Evolutionary conservation across 2,888 invertebrate genomes (phyloP).

Genomic region (Netelia virgata): DNA sequence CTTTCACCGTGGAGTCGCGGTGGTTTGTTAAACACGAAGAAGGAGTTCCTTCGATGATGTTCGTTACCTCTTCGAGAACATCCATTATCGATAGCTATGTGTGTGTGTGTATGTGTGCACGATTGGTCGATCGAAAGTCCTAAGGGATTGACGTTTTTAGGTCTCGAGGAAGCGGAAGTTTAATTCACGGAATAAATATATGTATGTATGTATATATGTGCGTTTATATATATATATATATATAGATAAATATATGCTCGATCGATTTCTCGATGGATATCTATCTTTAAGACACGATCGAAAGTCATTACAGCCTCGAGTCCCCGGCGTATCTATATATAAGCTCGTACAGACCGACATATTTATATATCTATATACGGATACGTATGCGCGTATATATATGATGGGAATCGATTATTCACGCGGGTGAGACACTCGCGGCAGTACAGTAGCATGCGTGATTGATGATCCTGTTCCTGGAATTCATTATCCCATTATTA

Average conservation of each 20-base stretch:
- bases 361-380: not conserved
- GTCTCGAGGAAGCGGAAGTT: slow-evolving; percentile 66
- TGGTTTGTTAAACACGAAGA: not conserved
- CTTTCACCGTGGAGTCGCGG: not conserved
- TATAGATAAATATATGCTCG: not conserved
- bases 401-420: slow-evolving; percentile 66
- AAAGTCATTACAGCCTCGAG: slow-evolving; percentile 19
- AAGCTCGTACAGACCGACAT: not conserved
- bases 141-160: slow-evolving; percentile 72
- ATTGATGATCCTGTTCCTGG: slow-evolving; percentile 66
- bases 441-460: slow-evolving; percentile 58
- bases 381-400: slow-evolving; percentile 9
- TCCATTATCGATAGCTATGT: slow-evolving; percentile 2
- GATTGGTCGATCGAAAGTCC: slow-evolving; percentile 52
- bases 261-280: slow-evolving; percentile 49
- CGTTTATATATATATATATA: not conserved
- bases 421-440: slow-evolving; percentile 55
- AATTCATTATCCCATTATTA: slow-evolving; percentile 68
- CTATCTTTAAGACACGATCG: slow-evolving; percentile 20
- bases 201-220: too few relatives aligned
- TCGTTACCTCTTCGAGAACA: not conserved
- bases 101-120: too few relatives aligned
- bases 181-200: slow-evolving; percentile 29
- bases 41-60: not conserved
- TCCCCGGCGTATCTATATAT: not conserved